phyloP scores from a whole-genome alignment of 2,113 vertebrate species.

The Rhabdomys dilectus region DNA sequence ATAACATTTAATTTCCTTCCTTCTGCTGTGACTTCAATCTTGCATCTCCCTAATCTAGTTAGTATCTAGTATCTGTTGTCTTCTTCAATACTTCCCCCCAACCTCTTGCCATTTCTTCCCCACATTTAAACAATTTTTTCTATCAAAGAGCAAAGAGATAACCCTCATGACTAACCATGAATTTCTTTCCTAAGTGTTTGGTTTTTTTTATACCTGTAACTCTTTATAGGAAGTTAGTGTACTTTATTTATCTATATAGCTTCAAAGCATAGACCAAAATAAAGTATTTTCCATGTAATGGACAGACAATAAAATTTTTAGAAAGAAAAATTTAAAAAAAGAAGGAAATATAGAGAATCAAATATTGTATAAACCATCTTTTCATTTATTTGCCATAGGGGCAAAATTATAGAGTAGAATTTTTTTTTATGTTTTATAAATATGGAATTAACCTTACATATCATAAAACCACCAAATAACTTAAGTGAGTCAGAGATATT shows the following conservation, averaged over 20 bases:
- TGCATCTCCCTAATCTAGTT: background rate
- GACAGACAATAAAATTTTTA: background rate
- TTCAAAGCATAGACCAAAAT: background rate
- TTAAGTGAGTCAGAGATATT: background rate
- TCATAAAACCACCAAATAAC: background rate
- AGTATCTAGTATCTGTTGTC: background rate
- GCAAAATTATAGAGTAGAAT: slow-evolving; percentile 4
- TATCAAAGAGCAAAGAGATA: background rate
- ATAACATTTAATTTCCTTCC: background rate
- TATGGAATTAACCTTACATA: background rate
- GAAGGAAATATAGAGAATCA: background rate
- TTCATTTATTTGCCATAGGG: background rate
- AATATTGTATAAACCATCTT: slow-evolving; percentile 7
- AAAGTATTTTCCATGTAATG: background rate
- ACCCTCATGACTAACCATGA: background rate
- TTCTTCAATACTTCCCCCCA: background rate
- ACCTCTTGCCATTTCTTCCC: background rate
- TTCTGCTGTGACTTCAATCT: background rate
- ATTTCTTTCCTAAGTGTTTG: background rate
- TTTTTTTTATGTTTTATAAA: slow-evolving; percentile 15
- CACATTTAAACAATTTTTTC: slow-evolving; percentile 7
- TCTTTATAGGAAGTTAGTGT: background rate
- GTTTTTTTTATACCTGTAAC: background rate
- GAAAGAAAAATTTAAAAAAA: background rate
- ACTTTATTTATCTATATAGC: background rate